These are phyloP conservation scores for Petrolisthes cinctipes DNA, from an alignment of 2,888 invertebrate species.

Conservation along the genomic window DNA sequence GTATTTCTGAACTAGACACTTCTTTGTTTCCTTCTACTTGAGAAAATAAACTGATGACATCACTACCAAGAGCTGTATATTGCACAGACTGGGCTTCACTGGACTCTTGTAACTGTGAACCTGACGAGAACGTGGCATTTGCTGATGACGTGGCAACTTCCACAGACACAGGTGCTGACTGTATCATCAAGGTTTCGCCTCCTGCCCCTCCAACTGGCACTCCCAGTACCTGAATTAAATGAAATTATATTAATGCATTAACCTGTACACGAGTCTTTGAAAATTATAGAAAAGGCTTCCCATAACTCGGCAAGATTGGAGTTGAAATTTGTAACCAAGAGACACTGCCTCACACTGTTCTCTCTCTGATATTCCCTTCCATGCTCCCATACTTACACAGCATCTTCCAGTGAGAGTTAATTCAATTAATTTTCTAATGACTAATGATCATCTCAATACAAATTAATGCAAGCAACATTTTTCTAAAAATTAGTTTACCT, in stretches of 20 bases:
- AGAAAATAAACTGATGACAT: slow-evolving; percentile 56
- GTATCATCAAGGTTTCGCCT: slow-evolving; percentile 53
- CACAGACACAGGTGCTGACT: slow-evolving; percentile 44
- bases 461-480: no score
- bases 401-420: no score
- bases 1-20: slow-evolving; percentile 22
- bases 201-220: slow-evolving; percentile 44
- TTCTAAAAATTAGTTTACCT: no score
- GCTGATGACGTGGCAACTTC: slow-evolving; percentile 33
- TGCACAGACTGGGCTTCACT: slow-evolving; percentile 47
- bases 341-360: no score
- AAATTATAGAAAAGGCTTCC: background rate
- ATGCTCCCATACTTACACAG: no score
- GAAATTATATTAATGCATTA: background rate
- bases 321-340: no score
- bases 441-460: no score
- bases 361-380: no score
- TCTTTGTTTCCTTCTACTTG: slow-evolving; percentile 49
- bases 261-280: background rate
- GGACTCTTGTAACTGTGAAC: slow-evolving; percentile 24
- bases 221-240: slow-evolving; percentile 47
- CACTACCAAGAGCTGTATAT: slow-evolving; percentile 47
- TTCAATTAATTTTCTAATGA: no score
- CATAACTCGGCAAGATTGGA: background rate
- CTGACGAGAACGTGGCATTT: background rate